phyloP scores from a whole-genome alignment of 2,888 invertebrate genomes.

The Mesorhabditis spiculigera region DNA sequence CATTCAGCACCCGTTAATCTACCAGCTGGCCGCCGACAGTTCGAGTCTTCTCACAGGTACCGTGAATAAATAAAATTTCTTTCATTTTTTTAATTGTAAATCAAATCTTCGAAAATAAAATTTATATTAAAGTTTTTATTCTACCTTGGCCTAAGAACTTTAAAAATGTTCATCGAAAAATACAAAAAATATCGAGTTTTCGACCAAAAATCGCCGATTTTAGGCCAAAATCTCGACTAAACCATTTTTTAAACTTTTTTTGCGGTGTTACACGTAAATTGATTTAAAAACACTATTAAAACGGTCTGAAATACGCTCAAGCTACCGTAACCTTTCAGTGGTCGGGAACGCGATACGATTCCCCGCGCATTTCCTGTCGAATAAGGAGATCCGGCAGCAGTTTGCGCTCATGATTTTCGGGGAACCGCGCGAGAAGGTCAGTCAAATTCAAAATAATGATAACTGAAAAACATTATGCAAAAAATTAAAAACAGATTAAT shows the following conservation, averaged over 20 bases:
- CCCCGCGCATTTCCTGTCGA: conserved; percentile 52
- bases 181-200: too few relatives aligned
- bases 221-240: too few relatives aligned
- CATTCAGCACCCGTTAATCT: conserved; percentile 38
- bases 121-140: too few relatives aligned
- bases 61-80: conserved; percentile 11
- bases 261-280: not conserved
- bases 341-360: conserved; percentile 55
- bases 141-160: too few relatives aligned
- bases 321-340: conserved; percentile 9
- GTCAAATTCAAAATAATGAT: not conserved
- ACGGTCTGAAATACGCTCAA: too few relatives aligned
- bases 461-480: too few relatives aligned
- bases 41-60: conserved; percentile 45
- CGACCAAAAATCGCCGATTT: too few relatives aligned
- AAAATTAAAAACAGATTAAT: too few relatives aligned
- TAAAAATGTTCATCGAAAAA: too few relatives aligned
- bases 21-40: conserved; percentile 45
- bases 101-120: too few relatives aligned
- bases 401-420: conserved; percentile 38
- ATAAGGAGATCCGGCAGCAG: conserved; percentile 53
- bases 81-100: too few relatives aligned
- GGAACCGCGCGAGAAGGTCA: conserved; percentile 11
- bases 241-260: not conserved
- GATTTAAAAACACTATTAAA: not conserved